These are phyloP conservation scores for Orycteropus afer DNA, from an alignment of 2,113 vertebrate species.

Conservation along the genomic window DNA sequence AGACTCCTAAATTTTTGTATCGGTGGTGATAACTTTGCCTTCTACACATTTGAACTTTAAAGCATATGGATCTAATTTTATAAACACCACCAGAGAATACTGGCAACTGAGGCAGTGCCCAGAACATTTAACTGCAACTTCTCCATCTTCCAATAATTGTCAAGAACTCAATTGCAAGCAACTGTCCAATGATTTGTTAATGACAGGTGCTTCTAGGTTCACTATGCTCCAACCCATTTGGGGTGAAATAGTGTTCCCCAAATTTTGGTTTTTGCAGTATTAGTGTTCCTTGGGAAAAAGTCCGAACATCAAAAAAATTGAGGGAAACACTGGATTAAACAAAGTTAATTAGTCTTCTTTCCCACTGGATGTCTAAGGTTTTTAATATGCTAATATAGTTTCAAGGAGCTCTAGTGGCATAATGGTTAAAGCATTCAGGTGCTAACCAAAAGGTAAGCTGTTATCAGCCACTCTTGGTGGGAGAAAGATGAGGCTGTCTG, in stretches of 20 bases:
- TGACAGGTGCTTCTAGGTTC: background rate
- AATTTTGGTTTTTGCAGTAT: conserved; percentile 2
- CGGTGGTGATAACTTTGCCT: background rate
- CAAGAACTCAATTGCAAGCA: background rate
- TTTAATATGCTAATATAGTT: conserved; percentile 30
- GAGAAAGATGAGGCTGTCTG: no score
- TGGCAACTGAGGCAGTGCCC: background rate
- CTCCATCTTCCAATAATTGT: background rate
- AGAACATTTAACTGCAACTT: background rate
- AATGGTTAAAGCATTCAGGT: no score
- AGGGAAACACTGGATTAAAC: background rate
- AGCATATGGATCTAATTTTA: background rate
- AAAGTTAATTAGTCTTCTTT: conserved; percentile 47
- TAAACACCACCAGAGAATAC: conserved; percentile 6
- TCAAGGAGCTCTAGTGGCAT: no score
- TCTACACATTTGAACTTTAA: background rate
- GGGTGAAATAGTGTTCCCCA: background rate
- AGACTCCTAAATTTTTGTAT: background rate
- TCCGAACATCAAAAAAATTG: background rate
- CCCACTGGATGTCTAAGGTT: background rate
- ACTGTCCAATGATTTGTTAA: background rate
- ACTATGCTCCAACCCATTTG: background rate
- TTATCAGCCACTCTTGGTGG: no score
- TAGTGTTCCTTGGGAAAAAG: background rate
- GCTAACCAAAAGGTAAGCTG: no score